Percentiles rank a stretch among this genome's conserved stretches.
Conservation (phyloP, 2,113 vertebrate species). For the Cyanocitta stelleri region DNA sequence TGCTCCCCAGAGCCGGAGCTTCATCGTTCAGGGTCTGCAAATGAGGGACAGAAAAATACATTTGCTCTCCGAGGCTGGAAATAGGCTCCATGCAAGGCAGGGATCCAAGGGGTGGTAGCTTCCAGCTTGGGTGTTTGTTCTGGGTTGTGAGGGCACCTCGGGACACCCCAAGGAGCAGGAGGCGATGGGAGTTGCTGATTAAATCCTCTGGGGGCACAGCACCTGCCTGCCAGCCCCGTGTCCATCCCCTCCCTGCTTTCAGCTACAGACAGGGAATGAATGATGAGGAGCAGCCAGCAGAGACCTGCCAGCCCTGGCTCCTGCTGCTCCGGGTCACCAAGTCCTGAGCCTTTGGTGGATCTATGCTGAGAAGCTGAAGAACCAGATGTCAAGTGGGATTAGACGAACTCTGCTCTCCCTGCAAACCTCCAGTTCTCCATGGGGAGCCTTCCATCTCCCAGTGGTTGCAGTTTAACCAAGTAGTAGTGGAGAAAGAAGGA, state of each 20-base stretch:
- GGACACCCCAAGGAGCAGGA: neutral
- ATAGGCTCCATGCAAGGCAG: neutral
- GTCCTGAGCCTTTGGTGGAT: neutral
- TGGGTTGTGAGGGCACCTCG: neutral
- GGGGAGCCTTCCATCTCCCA: no score
- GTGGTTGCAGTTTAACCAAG: neutral
- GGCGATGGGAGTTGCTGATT: neutral
- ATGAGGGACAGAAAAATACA: neutral
- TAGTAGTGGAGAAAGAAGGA: neutral
- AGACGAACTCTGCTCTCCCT: neutral
- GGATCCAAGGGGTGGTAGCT: neutral
- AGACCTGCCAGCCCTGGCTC: neutral
- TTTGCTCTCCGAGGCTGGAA: neutral
- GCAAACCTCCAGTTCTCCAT: neutral
- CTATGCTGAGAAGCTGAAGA: neutral
- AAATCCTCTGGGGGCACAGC: neutral
- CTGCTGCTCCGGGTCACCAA: neutral
- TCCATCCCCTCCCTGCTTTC: neutral
- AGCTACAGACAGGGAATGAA: neutral
- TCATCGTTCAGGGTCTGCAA: slow-evolving; percentile 48
- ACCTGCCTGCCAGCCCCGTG: neutral
- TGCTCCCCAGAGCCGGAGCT: slow-evolving; percentile 55
- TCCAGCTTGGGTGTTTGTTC: neutral
- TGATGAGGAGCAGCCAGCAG: neutral
- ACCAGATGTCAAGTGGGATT: neutral